These are phyloP conservation scores for Gallinago nigripennis DNA, from an alignment of 2,797 vertebrate genomes.

Conservation along the genomic window DNA sequence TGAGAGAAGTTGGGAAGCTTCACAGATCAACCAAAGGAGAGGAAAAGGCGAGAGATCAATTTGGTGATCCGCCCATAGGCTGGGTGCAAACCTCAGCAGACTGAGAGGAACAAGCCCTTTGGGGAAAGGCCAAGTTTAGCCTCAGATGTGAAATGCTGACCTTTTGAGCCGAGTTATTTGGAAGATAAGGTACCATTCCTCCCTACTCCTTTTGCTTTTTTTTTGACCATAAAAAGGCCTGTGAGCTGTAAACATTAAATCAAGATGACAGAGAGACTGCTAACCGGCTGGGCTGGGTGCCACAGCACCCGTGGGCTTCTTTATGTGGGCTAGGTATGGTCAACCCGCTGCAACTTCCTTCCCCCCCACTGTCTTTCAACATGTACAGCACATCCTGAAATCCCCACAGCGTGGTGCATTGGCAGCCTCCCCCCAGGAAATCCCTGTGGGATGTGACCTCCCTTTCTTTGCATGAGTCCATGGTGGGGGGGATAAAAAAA, in stretches of 20 bases:
- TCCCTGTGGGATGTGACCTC: not conserved
- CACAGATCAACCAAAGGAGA: not conserved
- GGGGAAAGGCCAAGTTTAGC: not conserved
- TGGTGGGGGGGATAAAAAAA: not conserved
- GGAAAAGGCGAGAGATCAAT: not conserved
- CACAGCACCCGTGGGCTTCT: not conserved
- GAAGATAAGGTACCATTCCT: not conserved
- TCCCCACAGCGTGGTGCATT: not conserved
- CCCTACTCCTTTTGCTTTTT: not conserved
- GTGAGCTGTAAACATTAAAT: not conserved
- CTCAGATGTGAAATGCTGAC: not conserved
- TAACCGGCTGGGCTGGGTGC: not conserved
- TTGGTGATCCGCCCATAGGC: fast-evolving
- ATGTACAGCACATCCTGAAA: not conserved
- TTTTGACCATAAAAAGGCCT: not conserved
- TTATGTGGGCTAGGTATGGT: not conserved
- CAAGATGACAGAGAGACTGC: not conserved
- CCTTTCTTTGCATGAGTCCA: not conserved
- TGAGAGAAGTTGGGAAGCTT: not conserved
- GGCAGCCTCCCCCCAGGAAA: not conserved
- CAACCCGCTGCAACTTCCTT: not conserved
- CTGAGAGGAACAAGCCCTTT: not conserved
- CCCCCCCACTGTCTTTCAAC: not conserved
- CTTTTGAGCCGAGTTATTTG: not conserved
- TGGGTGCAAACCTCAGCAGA: not conserved